Evolutionary conservation across 2,797 vertebrate genomes (phyloP).

Genomic region (Spea hammondii): DNA sequence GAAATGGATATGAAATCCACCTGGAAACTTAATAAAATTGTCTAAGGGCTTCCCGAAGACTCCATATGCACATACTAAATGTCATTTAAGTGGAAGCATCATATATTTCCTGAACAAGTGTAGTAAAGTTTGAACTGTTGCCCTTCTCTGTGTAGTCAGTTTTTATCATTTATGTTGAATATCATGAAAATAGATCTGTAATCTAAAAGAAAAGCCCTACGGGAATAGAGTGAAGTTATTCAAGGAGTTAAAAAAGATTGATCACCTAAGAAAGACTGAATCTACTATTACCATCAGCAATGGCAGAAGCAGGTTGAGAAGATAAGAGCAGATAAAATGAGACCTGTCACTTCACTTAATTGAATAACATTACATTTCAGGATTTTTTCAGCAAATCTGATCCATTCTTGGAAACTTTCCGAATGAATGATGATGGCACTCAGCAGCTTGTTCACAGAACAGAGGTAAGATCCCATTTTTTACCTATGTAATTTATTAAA

Average conservation of each 20-base stretch:
- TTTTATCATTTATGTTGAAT: no score
- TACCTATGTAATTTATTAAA: neutral
- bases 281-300: constrained; percentile 5
- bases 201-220: neutral
- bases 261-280: constrained; percentile 4
- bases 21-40: no score
- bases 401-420: constrained; percentile 96
- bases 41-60: no score
- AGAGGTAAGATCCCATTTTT: constrained; percentile 74
- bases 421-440: constrained; percentile 93
- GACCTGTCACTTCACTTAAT: constrained; percentile 34
- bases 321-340: constrained; percentile 16
- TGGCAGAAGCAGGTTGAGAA: constrained; percentile 18
- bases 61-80: no score
- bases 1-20: no score
- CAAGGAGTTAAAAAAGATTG: constrained; percentile 10
- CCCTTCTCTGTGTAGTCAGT: no score
- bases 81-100: no score
- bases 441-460: constrained; percentile 96
- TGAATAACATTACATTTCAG: constrained; percentile 68
- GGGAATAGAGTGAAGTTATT: neutral
- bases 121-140: no score
- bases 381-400: constrained; percentile 99
- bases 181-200: neutral
- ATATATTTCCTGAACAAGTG: no score